Base-by-base conservation (phyloP, 2,113 vertebrate genomes). In the Myiozetetes cayanensis region DNA sequence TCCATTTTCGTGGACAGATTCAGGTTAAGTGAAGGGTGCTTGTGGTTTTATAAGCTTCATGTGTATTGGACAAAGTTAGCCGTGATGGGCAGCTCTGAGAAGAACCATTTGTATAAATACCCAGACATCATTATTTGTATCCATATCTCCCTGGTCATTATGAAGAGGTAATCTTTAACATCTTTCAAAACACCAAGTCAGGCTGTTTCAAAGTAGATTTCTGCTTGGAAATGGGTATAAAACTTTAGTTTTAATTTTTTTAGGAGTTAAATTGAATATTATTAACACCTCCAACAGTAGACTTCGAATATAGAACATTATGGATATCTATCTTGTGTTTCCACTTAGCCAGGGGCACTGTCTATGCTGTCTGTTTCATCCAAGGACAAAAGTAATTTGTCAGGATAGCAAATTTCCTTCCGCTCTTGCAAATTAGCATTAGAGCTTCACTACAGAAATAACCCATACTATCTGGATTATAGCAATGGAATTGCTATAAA, bases 381-480 rank as follows among this genome's bases (percentile, higher is more conserved):
- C 95, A 97, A 97, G 96, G 96, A 97, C 96, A 97, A 96, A 98
- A 89, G 37, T 72, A 97, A 96, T 96, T 96, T 28, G 43, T 91
- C 92, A 92, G 94, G 71, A 95, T 80, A 78, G 85, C 76, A 94
- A 97, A 96, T 96, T 97, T 95, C 87, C 93, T 94, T 94, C 93
- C 84, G 77, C 82, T 95, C 88, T 89, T 96, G 83, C 85, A 97
- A 97, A 97, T 91, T 94, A 95, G 30, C 79, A 93, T 94, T 95
- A 95, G 85, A 89, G 50, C 88, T 90, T 96, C 96, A 86, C 89
- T 87, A 43, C 14, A 93, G 93, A 96, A 97, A 96, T 96, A 96
- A 95, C 87, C 92, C 53, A 31, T n/a, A 27, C 85, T 91, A 56
- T 97, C 63, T 96, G 90, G 81, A 95, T 96, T 91, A 89, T 39